Evolutionary conservation across 1,140 invertebrate genomes (phyloP).

Genomic region (Antheraea pernyi): DNA sequence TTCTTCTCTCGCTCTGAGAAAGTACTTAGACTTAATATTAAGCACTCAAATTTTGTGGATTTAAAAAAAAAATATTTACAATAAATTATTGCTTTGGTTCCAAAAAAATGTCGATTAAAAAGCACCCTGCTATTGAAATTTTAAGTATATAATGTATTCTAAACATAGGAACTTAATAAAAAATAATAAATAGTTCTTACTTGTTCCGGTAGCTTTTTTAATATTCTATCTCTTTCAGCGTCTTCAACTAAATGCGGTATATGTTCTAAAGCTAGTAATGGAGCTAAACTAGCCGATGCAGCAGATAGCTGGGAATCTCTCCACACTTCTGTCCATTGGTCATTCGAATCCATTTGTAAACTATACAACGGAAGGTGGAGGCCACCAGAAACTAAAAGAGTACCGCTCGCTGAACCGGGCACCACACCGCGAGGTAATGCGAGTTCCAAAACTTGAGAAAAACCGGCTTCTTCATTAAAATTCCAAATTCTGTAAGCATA

Average conservation of each 20-base stretch:
- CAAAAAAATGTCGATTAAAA: too few relatives aligned
- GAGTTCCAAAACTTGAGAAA: conserved; percentile 83
- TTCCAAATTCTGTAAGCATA: conserved; percentile 81
- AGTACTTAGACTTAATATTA: too few relatives aligned
- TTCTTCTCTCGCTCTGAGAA: too few relatives aligned
- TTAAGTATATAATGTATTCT: too few relatives aligned
- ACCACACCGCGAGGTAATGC: conserved; percentile 81
- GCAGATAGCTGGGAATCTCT: conserved; percentile 64
- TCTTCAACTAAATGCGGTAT: conserved; percentile 75
- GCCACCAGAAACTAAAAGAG: conserved; percentile 80
- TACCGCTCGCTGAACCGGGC: conserved; percentile 81
- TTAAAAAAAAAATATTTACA: too few relatives aligned
- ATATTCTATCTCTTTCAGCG: conserved; percentile 63
- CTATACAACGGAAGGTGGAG: conserved; percentile 77
- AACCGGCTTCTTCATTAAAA: conserved; percentile 84
- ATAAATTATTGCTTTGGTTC: too few relatives aligned
- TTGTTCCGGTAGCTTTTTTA: conserved; percentile 77
- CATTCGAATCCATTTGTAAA: conserved; percentile 50
- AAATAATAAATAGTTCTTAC: conserved; percentile 38
- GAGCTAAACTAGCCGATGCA: conserved; percentile 59
- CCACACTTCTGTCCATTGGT: conserved; percentile 63
- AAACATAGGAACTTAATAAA: too few relatives aligned
- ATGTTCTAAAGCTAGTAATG: conserved; percentile 72
- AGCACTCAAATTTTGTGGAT: too few relatives aligned
- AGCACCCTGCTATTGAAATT: too few relatives aligned